phyloP scores from a whole-genome alignment of 1,140 invertebrate genomes.

The Drosophila subobscura region DNA sequence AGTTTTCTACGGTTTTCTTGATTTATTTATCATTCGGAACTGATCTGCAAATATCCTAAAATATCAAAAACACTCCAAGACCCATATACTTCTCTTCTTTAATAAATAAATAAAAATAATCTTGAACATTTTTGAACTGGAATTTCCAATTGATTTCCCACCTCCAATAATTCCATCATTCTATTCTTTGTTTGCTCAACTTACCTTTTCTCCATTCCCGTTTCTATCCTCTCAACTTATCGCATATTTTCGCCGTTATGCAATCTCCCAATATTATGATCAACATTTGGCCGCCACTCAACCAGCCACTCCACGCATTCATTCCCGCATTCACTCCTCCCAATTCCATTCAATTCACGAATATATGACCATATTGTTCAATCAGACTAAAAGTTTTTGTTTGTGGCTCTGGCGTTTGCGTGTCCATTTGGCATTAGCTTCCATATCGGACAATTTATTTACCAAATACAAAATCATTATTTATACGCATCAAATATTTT shows the following conservation, averaged over 20 bases:
- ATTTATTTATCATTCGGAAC: no score
- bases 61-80: no score
- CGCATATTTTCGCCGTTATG: neutral
- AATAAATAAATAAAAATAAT: no score
- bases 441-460: slow-evolving; percentile 68
- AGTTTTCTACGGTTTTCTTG: slow-evolving; percentile 35
- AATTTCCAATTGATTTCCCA: no score
- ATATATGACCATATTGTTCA: slow-evolving; percentile 42
- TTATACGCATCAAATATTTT: slow-evolving; percentile 64
- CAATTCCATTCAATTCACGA: slow-evolving; percentile 12
- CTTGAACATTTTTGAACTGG: no score
- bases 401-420: slow-evolving; percentile 34
- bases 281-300: slow-evolving; percentile 2
- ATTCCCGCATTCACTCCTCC: neutral
- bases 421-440: slow-evolving; percentile 63
- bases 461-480: slow-evolving; percentile 71
- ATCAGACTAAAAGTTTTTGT: slow-evolving; percentile 69
- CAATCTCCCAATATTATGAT: neutral
- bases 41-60: no score
- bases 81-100: no score
- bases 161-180: no score
- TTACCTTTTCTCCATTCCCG: neutral
- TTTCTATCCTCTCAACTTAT: neutral
- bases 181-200: neutral
- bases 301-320: slow-evolving; percentile 9